Percentiles rank a stretch among this genome's conserved stretches.
Evolutionary conservation across 2,113 vertebrate species (phyloP).

Genomic region (Cebus imitator): DNA sequence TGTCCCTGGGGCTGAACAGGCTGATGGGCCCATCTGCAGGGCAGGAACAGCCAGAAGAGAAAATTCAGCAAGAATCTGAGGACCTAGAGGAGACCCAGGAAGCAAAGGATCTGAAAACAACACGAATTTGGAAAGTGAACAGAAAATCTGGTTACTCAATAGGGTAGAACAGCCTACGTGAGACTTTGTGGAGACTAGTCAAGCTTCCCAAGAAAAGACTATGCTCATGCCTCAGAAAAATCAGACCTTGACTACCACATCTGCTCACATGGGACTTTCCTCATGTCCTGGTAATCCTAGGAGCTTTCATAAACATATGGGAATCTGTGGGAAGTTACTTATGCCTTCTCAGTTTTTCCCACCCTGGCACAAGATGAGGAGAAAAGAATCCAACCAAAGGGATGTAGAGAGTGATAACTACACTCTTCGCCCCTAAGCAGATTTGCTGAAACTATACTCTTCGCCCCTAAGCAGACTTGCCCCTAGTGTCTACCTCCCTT

Average conservation of each 20-base stretch:
- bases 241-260: too few species aligned
- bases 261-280: neutral
- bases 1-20: neutral
- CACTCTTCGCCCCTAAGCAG: neutral
- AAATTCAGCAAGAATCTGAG: neutral
- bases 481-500: accelerated
- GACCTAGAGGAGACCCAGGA: neutral
- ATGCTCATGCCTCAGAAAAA: neutral
- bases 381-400: neutral
- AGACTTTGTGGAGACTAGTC: neutral
- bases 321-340: neutral
- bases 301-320: neutral
- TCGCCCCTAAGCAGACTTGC: neutral
- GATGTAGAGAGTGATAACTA: neutral
- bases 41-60: neutral
- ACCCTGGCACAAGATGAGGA: neutral
- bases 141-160: neutral
- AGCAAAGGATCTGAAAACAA: neutral
- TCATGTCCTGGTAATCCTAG: accelerated
- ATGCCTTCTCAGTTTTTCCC: neutral
- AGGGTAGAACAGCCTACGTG: neutral
- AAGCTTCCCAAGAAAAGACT: neutral
- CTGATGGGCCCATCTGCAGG: neutral
- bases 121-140: neutral
- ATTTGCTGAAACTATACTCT: neutral